Evolutionary conservation across 1,140 invertebrate genomes (phyloP).

Genomic region (Mya arenaria): DNA sequence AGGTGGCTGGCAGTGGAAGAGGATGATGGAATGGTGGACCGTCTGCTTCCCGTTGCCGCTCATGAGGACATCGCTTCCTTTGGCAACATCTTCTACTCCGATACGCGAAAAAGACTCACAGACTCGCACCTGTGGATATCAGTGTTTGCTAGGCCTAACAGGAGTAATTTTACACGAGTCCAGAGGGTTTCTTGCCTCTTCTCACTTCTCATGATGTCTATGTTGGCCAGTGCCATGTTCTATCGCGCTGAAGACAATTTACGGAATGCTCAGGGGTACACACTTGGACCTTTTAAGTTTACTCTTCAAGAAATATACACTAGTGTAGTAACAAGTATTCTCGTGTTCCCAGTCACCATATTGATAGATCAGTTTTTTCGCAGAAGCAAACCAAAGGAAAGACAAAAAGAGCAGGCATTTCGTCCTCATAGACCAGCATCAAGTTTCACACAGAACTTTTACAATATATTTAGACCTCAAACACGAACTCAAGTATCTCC

Average conservation of each 20-base stretch:
- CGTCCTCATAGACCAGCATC: conserved; percentile 27
- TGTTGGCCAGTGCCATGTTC: conserved; percentile 80
- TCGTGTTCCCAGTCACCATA: conserved; percentile 75
- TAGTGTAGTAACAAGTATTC: conserved; percentile 70
- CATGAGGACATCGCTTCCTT: conserved; percentile 66
- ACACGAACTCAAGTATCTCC: conserved; percentile 11
- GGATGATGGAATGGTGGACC: conserved; percentile 74
- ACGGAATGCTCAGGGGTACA: conserved; percentile 22
- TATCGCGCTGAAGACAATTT: conserved; percentile 65
- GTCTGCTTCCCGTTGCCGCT: conserved; percentile 65
- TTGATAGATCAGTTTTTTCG: conserved; percentile 74
- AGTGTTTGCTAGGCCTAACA: conserved; percentile 32
- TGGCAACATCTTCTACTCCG: conserved; percentile 67
- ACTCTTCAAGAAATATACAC: conserved; percentile 71
- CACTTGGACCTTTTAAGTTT: conserved; percentile 67
- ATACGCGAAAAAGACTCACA: conserved; percentile 65
- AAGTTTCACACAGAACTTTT: conserved; percentile 41
- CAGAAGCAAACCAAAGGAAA: conserved; percentile 61
- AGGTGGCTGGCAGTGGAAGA: conserved; percentile 79
- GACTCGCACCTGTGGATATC: conserved; percentile 73
- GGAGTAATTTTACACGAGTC: conserved; percentile 76
- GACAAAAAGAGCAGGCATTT: conserved; percentile 16
- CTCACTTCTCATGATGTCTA: conserved; percentile 76
- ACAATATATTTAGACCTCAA: not conserved
- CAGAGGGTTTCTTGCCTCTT: conserved; percentile 78